Base-by-base conservation (phyloP, 2,797 vertebrate genomes). In the Graptemys geographica region DNA sequence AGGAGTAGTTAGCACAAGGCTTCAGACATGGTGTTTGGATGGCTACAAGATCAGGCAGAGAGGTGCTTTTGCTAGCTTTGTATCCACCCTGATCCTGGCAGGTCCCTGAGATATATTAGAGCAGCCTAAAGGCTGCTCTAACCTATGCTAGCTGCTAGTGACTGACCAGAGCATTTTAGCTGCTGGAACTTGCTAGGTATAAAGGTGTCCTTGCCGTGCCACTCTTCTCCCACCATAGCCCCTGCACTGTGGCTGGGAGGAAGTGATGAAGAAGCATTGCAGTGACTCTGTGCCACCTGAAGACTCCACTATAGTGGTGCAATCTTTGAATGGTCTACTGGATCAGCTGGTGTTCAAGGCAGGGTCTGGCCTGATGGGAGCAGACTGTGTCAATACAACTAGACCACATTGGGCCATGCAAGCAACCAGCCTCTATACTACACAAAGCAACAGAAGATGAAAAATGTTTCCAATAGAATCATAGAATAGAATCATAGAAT, bases 101-200 rank as follows among this genome's bases (percentile, higher is more conserved):
- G 52, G 72, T 37, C 27, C 8, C n/a, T 79, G 51, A 51, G 84
- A 27, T 0, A 69, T 53, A 84, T 23, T 19, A 0, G 7, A 76
- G 47, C 56, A 81, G n/a, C 56, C 79, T 76, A 51, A 82, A 89
- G 57, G 65, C 65, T 62, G 57, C 28, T 62, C 57, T 62, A 62
- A 62, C 12, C 28, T n/a, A 65, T n/a, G 33, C 62, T 65, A 18
- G 16, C 62, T 65, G n/a, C 65, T n/a, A 65, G n/a, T 37, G n/a
- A 21, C 65, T 37, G n/a, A 69, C 33, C n/a, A 69, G 10, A 69
- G 65, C 65, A 69, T 21, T 37, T 69, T 69, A 69, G 18, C 65
- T 69, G 65, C 65, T 37, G 33, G 18, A 69, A 8, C 3, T 69
- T 21, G 65, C 65, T 37, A 37, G 16, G 11, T 69, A n/a, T 37